Base-by-base conservation (phyloP, 2,797 vertebrate genomes). In the Coregonus suidteri region DNA sequence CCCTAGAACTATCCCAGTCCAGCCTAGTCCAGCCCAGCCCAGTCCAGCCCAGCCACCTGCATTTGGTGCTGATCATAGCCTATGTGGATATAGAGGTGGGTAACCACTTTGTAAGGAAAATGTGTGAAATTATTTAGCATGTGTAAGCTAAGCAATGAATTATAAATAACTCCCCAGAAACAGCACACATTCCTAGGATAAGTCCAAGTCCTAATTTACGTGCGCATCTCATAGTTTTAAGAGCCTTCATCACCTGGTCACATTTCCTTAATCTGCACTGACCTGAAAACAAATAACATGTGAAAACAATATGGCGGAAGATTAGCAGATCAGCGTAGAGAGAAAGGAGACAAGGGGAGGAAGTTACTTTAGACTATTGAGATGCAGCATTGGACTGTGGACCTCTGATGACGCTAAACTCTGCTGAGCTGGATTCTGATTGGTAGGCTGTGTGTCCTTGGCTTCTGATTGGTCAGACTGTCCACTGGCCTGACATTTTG, bases 381-480 rank as follows among this genome's bases (percentile, higher is more conserved):
- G 11, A 64, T 64, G 20, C 11, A 25, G 20, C 59, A 64, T 25
- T 64, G 20, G 59, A 59, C 56, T 59, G 56, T 59, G 73, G 62
- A 67, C 59, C 74, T 75, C 73, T 73, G 78, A 79, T 64, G 59
- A 88, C 85, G 86, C 89, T 89, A 85, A 80, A 85, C 86, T 85
- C 78, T 86, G 80, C 77, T 85, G 83, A 90, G 84, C 85, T 90
- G 83, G 85, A 84, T 82, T 79, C 81, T 88, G 84, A 87, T 85
- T 86, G 88, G 82, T 64, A 11, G 59, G 59, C 59, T 89, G 86
- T 78, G 68, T 80, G 79, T 81, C 79, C 73, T 81, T 84, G 88
- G 82, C 83, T 81, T 86, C 79, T 86, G 81, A 88, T 83, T 88
- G 85, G 77, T 85, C 79, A 84, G 74, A 75, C 80, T 81, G 73